Conservation (phyloP, 1,140 invertebrate species). For the Ostrea denselamellosa region DNA sequence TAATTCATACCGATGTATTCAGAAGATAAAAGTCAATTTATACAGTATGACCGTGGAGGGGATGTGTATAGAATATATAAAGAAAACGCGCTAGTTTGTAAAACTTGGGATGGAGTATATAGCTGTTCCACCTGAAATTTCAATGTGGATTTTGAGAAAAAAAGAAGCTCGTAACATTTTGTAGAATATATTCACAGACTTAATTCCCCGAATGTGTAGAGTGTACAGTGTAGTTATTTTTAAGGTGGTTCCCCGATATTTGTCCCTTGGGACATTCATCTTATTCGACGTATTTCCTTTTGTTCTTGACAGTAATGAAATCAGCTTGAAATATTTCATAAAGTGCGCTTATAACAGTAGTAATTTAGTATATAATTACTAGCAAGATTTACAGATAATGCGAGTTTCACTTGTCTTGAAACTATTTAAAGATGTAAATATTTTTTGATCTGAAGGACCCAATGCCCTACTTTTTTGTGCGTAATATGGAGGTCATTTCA, state of each 20-base stretch:
- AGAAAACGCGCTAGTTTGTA: not conserved
- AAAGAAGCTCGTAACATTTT: not conserved
- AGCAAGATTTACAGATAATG: not conserved
- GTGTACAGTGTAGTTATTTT: not conserved
- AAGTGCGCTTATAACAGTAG: not conserved
- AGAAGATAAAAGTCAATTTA: constrained; percentile 26
- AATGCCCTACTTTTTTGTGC: not conserved
- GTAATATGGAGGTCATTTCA: not conserved
- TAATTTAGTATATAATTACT: not conserved
- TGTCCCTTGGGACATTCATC: not conserved
- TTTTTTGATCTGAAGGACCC: not conserved
- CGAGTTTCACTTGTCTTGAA: not conserved
- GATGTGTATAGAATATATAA: constrained; percentile 11
- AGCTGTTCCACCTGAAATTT: not conserved
- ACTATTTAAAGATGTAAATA: not conserved
- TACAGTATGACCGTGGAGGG: not conserved
- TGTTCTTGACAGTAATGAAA: constrained; percentile 34
- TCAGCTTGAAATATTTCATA: not conserved
- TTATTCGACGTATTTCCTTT: not conserved
- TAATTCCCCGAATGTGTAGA: not conserved
- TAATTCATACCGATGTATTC: constrained; percentile 36
- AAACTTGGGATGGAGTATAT: not conserved
- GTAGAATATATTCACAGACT: not conserved
- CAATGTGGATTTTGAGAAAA: not conserved
- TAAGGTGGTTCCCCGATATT: constrained; percentile 16